Conservation (phyloP, 1,140 invertebrate genomes). For the Caligus rogercresseyi region DNA sequence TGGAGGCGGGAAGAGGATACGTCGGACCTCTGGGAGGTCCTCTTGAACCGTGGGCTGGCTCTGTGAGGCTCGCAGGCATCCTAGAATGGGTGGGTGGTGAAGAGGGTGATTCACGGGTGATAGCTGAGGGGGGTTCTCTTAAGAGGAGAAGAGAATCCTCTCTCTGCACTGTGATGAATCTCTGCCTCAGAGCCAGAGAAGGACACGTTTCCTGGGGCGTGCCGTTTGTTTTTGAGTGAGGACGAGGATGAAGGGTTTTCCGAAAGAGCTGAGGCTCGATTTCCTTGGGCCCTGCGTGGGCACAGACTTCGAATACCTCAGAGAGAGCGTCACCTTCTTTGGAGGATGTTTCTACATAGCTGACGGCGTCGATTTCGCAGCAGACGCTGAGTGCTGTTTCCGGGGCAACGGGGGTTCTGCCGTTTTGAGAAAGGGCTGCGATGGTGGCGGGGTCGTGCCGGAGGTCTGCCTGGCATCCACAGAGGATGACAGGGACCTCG, state of each 20-base stretch:
- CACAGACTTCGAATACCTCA: conserved; percentile 13
- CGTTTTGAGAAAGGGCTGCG: background rate
- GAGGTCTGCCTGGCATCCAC: conserved; percentile 18
- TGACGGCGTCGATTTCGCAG: conserved; percentile 13
- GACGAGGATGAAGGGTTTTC: background rate
- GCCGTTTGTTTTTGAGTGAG: background rate
- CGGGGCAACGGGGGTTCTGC: conserved; percentile 1
- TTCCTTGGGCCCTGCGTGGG: conserved; percentile 6
- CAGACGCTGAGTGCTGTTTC: conserved; percentile 14
- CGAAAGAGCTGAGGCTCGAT: background rate
- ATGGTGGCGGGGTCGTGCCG: conserved; percentile 9
- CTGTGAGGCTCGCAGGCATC: background rate
- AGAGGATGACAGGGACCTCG: conserved; percentile 7
- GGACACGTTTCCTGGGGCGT: background rate
- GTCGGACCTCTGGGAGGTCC: background rate
- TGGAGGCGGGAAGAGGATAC: background rate
- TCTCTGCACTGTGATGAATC: background rate
- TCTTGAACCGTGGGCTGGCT: background rate
- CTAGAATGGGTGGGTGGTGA: background rate
- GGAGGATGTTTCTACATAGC: conserved; percentile 17
- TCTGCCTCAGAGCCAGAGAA: background rate
- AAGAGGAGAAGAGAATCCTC: background rate
- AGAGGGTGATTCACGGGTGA: background rate
- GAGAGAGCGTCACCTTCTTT: conserved; percentile 3
- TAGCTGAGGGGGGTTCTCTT: background rate